Conservation (phyloP, 2,888 invertebrate genomes). For the Drosophila phalerata region DNA sequence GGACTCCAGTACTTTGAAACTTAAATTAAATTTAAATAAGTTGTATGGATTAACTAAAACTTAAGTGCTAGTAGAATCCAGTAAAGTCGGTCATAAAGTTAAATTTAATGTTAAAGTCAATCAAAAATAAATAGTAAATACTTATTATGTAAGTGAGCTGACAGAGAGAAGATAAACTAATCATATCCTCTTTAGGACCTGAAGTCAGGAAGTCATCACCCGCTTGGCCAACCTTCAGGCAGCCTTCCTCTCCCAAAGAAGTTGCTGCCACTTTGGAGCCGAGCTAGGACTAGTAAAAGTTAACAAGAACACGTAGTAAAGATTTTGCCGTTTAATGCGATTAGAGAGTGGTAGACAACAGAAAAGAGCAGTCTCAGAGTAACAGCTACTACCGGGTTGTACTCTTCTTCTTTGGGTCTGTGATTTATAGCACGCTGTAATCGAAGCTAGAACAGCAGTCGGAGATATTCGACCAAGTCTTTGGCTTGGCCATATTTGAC, state of each 20-base stretch:
- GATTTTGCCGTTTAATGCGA: slow-evolving; percentile 78
- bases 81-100: neutral
- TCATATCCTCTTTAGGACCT: slow-evolving; percentile 27
- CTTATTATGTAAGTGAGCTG: slow-evolving; percentile 1
- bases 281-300: slow-evolving; percentile 52
- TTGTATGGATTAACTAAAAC: too few species aligned
- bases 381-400: neutral
- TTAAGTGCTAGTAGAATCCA: too few species aligned
- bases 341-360: slow-evolving; percentile 65
- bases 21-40: too few species aligned
- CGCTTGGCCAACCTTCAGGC: slow-evolving; percentile 10
- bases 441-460: slow-evolving; percentile 44
- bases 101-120: too few species aligned
- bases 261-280: slow-evolving; percentile 19
- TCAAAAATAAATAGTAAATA: neutral
- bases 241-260: slow-evolving; percentile 24
- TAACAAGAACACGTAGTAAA: slow-evolving; percentile 78
- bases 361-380: slow-evolving; percentile 16
- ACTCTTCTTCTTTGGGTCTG: slow-evolving; percentile 19
- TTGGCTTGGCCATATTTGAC: slow-evolving; percentile 61
- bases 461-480: slow-evolving; percentile 22
- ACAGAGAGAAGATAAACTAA: slow-evolving; percentile 16
- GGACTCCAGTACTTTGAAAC: too few species aligned
- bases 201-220: slow-evolving; percentile 16
- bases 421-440: slow-evolving; percentile 68